Evolutionary conservation across 2,797 vertebrate species (phyloP).

Genomic region (Falco novaeseelandiae): DNA sequence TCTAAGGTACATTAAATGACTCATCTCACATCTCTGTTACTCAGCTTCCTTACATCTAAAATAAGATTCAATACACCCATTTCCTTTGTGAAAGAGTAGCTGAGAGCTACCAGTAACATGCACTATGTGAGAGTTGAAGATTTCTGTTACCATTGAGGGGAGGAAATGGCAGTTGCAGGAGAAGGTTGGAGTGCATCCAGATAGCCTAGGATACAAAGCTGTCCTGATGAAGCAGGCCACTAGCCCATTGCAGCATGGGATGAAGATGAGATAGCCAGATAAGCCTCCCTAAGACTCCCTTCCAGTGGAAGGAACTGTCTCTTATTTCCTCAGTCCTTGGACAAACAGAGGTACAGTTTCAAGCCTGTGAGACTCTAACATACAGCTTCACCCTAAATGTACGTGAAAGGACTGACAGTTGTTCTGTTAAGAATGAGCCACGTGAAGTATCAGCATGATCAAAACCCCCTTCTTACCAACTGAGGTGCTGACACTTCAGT

Average conservation of each 20-base stretch:
- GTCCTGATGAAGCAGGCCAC: not conserved
- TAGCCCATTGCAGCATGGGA: no score
- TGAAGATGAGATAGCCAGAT: not conserved
- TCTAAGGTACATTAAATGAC: not conserved
- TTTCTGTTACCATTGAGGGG: not conserved
- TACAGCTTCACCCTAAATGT: not conserved
- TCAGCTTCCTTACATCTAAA: not conserved
- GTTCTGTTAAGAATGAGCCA: not conserved
- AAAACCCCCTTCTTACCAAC: not conserved
- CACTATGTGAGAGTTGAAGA: not conserved
- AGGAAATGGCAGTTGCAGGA: not conserved
- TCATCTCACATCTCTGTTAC: not conserved
- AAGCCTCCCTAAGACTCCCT: not conserved
- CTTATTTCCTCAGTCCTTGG: not conserved
- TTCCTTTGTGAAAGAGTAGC: not conserved
- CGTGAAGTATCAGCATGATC: not conserved
- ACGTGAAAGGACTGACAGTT: not conserved
- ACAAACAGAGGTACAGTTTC: not conserved
- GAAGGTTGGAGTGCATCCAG: not conserved
- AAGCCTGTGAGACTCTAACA: not conserved
- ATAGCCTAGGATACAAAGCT: not conserved
- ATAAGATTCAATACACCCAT: not conserved
- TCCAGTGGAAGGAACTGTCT: not conserved
- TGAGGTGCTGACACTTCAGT: not conserved
- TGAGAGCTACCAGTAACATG: not conserved